Percentiles rank a stretch among this genome's conserved stretches.
Evolutionary conservation across 2,888 invertebrate genomes (phyloP).

Genomic region (Synanthedon vespiformis): DNA sequence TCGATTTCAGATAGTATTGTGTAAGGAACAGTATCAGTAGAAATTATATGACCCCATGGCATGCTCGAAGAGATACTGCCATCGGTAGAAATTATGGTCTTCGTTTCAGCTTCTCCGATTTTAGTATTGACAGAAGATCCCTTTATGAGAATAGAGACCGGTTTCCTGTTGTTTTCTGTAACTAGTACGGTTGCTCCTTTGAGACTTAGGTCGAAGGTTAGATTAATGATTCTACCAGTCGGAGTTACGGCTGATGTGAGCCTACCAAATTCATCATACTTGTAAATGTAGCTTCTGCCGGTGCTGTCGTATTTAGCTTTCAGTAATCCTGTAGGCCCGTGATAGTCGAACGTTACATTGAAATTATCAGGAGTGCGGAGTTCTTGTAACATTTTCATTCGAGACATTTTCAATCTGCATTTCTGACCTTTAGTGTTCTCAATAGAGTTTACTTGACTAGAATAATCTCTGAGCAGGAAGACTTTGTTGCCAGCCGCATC

Average conservation of each 20-base stretch:
- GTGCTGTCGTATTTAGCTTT: slow-evolving; percentile 91
- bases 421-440: slow-evolving; percentile 95
- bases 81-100: slow-evolving; percentile 83
- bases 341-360: slow-evolving; percentile 93
- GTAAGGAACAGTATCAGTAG: slow-evolving; percentile 92
- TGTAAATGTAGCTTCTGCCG: slow-evolving; percentile 91
- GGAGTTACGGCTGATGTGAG: slow-evolving; percentile 92
- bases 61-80: slow-evolving; percentile 84
- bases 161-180: slow-evolving; percentile 84
- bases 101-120: slow-evolving; percentile 84
- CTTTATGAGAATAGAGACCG: slow-evolving; percentile 87
- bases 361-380: slow-evolving; percentile 93
- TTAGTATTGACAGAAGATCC: slow-evolving; percentile 87
- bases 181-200: slow-evolving; percentile 91
- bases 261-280: slow-evolving; percentile 95
- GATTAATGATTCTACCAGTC: slow-evolving; percentile 91
- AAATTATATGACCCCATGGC: slow-evolving; percentile 89
- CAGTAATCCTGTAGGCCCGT: slow-evolving; percentile 88
- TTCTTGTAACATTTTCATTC: slow-evolving; percentile 92
- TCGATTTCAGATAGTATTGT: slow-evolving; percentile 90
- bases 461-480: slow-evolving; percentile 84
- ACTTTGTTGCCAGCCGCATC: slow-evolving; percentile 94
- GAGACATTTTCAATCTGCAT: slow-evolving; percentile 89
- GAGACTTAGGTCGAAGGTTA: slow-evolving; percentile 89
- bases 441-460: slow-evolving; percentile 91